Base-by-base conservation (phyloP, 2,888 invertebrate genomes). In the Amblyjoppa fuscipennis region DNA sequence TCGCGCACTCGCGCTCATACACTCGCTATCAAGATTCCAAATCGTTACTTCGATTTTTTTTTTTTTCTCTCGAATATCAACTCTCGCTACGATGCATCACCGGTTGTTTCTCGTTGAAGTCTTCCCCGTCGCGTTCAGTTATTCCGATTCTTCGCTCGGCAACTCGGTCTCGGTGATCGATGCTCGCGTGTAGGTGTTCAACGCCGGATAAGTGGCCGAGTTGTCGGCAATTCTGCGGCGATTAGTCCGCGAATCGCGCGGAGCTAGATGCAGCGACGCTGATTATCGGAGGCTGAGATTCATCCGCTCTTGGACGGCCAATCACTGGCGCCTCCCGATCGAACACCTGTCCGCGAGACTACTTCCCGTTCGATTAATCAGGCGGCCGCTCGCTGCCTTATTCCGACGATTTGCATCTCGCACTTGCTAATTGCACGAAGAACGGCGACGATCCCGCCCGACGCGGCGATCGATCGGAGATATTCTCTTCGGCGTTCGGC, bases 21-120 rank as follows among this genome's bases (percentile, higher is more conserved):
- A 61, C 78, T 64, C 56, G 74, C 61, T 59, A 84, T 84, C 61
- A n/a, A 69, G 51, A 69, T 81, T 73, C 68, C 69, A 66, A 64
- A 77, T 77, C 64, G 82, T 56, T 31, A 13, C 16, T 73, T 68
- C 13, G 41, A 66, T 59, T 51, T 74, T 69, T 78, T 41, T 11
- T 76, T 61, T 61, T 6, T 71, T 51, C 53, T 13, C 64, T 61
- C 34, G 53, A 59, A 49, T 38, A 74, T 75, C 56, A 41, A 28
- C 68, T 61, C 51, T 66, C 31, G 31, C 25, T 28, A 45, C 34
- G 73, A 61, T 81, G 71, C 41, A 77, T 77, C 77, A 76, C 41
- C 28, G 34, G 25, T 49, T 25, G 77, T 74, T 61, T 34, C 61
- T 64, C 59, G 51, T 53, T 45, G 41, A 31, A 11, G 53, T 71